Evolutionary conservation across 1,140 invertebrate genomes (phyloP), one percentile per base, ranked within the genome.

Genomic region (Daktulosphaira vitifoliae): DNA sequence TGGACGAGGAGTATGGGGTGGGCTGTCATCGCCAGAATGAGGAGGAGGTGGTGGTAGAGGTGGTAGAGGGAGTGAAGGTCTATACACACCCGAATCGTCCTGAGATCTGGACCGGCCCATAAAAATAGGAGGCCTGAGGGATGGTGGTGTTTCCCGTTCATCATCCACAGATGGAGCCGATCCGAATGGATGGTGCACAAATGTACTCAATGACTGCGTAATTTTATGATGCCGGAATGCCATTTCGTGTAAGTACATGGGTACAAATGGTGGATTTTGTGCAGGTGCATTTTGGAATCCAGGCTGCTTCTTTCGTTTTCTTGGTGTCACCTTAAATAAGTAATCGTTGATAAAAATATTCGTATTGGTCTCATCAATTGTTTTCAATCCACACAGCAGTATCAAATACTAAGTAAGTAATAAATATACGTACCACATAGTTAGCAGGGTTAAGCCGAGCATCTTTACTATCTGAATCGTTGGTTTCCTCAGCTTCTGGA

Each of bases 281-380:
- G 86, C 84, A 8, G 88, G 88, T 7, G 87, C 84, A 71, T 89
- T 90, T 70, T 89, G 86, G 72, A 90, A 90, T 23, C 88, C 88
- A 1, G 87, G 87, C 71, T 87, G 77, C 74, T 88, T 78, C 75
- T 90, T 90, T 68, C 88, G 75, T 18, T 62, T 62, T 75, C 89
- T 87, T 0, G 88, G 88, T 38, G 86, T 90, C 6, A 90, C 88
- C 25, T 62, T 23, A 1, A 22, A 0, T 9, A 8, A 37, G 16
- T 6, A 15, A 49, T 49, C 25, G n/a, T n/a, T n/a, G n/a, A n/a
- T n/a, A n/a, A n/a, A n/a, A n/a, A n/a, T n/a, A n/a, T n/a, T n/a
- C n/a, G n/a, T n/a, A n/a, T n/a, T n/a, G n/a, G n/a, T n/a, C n/a
- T n/a, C n/a, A n/a, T n/a, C n/a, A n/a, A n/a, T n/a, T n/a, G n/a